Percentiles rank a stretch among this genome's conserved stretches.
Evolutionary conservation across 2,888 invertebrate genomes (phyloP).

Genomic region (Epinotia ramella): DNA sequence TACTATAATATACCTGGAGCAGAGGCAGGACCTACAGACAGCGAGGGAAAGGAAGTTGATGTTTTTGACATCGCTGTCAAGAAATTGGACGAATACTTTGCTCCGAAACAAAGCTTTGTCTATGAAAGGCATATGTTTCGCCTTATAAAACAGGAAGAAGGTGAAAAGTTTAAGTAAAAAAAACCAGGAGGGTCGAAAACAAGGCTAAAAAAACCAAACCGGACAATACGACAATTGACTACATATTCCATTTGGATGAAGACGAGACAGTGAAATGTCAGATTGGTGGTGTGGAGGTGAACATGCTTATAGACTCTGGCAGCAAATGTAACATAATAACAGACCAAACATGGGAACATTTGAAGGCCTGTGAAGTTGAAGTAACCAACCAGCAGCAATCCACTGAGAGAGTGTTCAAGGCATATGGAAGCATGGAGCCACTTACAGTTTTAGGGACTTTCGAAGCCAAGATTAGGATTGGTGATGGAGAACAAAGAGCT

Average conservation of each 20-base stretch:
- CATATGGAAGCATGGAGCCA: background rate
- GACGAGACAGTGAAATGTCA: constrained; percentile 1
- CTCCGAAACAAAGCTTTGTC: no score
- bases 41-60: no score
- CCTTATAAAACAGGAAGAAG: no score
- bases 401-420: background rate
- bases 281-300: background rate
- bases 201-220: background rate
- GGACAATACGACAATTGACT: background rate
- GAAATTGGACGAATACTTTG: no score
- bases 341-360: background rate
- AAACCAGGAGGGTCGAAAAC: background rate
- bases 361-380: background rate
- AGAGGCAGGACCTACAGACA: no score
- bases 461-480: background rate
- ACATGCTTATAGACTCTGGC: constrained; percentile 8
- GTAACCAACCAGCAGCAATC: background rate
- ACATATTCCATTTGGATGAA: constrained; percentile 10
- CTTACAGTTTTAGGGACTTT: background rate
- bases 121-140: no score
- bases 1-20: no score
- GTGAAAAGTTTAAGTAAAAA: no score
- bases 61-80: no score
- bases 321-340: constrained; percentile 5
- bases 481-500: background rate